Base-by-base conservation (phyloP, 2,113 vertebrate genomes). In the Hiodon tergisus region DNA sequence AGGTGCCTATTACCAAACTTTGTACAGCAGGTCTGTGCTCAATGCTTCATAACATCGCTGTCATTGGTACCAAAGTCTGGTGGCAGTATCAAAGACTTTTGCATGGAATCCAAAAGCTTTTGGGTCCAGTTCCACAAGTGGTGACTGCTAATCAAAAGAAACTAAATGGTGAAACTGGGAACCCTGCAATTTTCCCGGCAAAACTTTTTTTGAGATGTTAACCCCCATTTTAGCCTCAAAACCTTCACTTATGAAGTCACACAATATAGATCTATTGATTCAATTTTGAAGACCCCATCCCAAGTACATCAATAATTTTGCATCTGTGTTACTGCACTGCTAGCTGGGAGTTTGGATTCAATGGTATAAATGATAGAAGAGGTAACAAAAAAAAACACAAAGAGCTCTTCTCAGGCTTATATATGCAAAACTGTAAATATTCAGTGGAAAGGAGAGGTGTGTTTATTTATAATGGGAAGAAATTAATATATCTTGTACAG, bases 11-110 rank as follows among this genome's bases (percentile, higher is more conserved):
- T 96, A 94, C 82, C 95, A 95, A 87, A 90, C 90, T 79, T 88
- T 96, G 78, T 96, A 96, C 83, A 92, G 91, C 85, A 92, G 94
- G 72, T 95, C 94, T 1, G 90, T 96, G 72, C 94, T 96, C 57
- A 94, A 94, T 55, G 88, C 93, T 13, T 94, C 93, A 58, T 94
- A 93, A 90, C 82, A 16, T 74, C 74, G 74, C 53, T 73, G 8
- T 8, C 80, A 74, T 70, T 52, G 63, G 46, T 69, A 47, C 51
- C 65, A n/a, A 3, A n/a, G 17, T 48, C 53, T 52, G 8, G 51
- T 10, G 47, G 54, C 69, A 76, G 67, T 78, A 70, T 71, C 60
- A 52, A 59, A 57, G 77, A 74, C 69, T 58, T 73, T n/a, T 6
- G 55, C 17, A 55, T 31, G 50, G 17, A 71, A 71, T 58, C 54